Base-by-base conservation (phyloP, 2,888 invertebrate genomes). In the Hyalella azteca region DNA sequence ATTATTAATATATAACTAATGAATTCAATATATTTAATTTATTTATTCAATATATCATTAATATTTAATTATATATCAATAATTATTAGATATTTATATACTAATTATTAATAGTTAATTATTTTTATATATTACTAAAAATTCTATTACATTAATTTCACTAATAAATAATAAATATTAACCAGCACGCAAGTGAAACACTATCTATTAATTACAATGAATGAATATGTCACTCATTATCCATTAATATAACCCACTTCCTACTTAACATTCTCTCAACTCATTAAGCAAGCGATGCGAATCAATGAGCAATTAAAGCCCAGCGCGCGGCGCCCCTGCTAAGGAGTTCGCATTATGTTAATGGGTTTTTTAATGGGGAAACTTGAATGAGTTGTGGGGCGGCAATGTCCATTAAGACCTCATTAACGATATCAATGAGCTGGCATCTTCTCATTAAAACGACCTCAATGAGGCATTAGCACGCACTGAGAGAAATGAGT, bases 381-480 rank as follows among this genome's bases (percentile, higher is more conserved):
- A 7, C 36, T 66, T 66, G 32, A 66, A 66, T 66, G 66, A 66
- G 66, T 19, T 19, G 36, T 36, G 22, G n/a, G 4, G 66, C 7
- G 36, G 2, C 36, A 13, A 29, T 66, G 36, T 36, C 19, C 66
- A 66, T 66, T 66, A 66, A 66, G 32, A 36, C 66, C 66, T 36
- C 66, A 66, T 66, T 66, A 66, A n/a, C 19, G 66, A 66, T 66
- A 66, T 66, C 66, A 66, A 66, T 66, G 66, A 66, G 36, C 29
- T 66, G 36, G 19, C 66, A 66, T 32, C 19, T 36, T 19, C 66
- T 66, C 66, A 66, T 66, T 66, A 66, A 36, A 66, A 19, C 13
- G 36, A 13, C 36, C 36, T 36, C 36, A 66, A 66, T 66, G 66
- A 66, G 36, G 36, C 66, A 66, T 36, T 54, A 54, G 26, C 22